A percentile compares a stretch with the other conserved stretches of the same genome.
phyloP scores from a whole-genome alignment of 2,888 invertebrate genomes.

The Homarus gammarus region DNA sequence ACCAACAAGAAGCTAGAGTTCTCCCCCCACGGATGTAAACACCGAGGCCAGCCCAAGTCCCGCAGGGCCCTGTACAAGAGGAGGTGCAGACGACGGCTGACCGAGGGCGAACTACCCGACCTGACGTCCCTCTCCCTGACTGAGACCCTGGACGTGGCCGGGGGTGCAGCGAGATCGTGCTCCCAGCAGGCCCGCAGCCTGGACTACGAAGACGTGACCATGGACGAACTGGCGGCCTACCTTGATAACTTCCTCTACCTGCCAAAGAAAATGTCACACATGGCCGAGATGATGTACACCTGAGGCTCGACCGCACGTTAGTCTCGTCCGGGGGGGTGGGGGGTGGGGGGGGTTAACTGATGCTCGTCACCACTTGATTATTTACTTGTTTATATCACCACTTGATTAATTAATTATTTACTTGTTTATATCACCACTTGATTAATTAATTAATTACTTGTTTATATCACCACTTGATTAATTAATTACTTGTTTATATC shows the following conservation, averaged over 20 bases:
- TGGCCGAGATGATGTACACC: conserved; percentile 81
- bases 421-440: too few relatives aligned
- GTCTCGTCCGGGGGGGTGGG: not conserved
- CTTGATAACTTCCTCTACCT: conserved; percentile 80
- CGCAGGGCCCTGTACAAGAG: conserved; percentile 61
- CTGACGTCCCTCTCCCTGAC: conserved; percentile 57
- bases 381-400: too few relatives aligned
- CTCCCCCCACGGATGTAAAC: conserved; percentile 59
- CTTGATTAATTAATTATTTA: too few relatives aligned
- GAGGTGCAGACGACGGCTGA: conserved; percentile 49
- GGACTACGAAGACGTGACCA: conserved; percentile 78
- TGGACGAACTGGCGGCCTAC: conserved; percentile 80
- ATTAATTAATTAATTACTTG: too few relatives aligned
- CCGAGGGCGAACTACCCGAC: conserved; percentile 66
- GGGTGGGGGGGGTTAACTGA: not conserved
- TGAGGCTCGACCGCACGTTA: conserved; percentile 59
- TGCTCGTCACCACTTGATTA: not conserved
- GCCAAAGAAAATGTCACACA: conserved; percentile 81
- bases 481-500: too few relatives aligned
- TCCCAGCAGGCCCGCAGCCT: conserved; percentile 73
- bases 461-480: too few relatives aligned
- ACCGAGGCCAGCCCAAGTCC: conserved; percentile 64
- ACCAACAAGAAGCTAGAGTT: conserved; percentile 58
- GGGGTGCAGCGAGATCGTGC: conserved; percentile 49
- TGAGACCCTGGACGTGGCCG: not conserved